Percentiles rank a stretch among this genome's conserved stretches.
Evolutionary conservation across 1,140 invertebrate species (phyloP).

Genomic region (Macrobrachium nipponense): DNA sequence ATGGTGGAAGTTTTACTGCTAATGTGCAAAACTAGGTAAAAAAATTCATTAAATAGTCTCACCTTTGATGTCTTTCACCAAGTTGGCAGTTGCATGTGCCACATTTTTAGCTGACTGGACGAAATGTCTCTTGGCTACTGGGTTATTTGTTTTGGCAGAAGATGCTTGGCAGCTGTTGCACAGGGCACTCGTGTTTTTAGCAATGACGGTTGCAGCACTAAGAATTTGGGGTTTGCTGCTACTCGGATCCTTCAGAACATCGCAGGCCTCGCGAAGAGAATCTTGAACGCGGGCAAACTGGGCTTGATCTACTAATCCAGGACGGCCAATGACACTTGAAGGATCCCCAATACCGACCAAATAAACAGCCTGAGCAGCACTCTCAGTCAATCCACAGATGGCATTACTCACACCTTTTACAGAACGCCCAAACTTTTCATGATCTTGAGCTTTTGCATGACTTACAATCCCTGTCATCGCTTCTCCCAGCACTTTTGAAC

Average conservation of each 20-base stretch:
- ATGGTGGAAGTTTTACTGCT: no score
- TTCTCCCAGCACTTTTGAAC: constrained; percentile 88
- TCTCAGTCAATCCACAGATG: constrained; percentile 93
- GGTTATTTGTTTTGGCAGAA: constrained; percentile 91
- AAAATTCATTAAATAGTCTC: constrained; percentile 18
- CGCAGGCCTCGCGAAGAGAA: constrained; percentile 89
- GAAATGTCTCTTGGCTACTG: constrained; percentile 95
- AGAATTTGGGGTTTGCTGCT: constrained; percentile 88
- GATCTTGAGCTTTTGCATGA: constrained; percentile 88
- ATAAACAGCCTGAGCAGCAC: constrained; percentile 93
- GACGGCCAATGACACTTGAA: constrained; percentile 87
- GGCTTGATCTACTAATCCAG: constrained; percentile 92
- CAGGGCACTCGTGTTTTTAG: constrained; percentile 94
- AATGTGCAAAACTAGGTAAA: no score
- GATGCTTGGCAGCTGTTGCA: constrained; percentile 95
- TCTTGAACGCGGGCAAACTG: constrained; percentile 88
- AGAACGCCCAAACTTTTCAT: constrained; percentile 87
- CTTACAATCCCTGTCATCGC: constrained; percentile 95
- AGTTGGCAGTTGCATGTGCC: constrained; percentile 92
- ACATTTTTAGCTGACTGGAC: constrained; percentile 98
- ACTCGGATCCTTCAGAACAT: constrained; percentile 80
- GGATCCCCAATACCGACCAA: constrained; percentile 93
- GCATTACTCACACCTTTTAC: constrained; percentile 86
- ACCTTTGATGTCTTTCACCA: constrained; percentile 95
- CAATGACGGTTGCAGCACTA: constrained; percentile 91